Percentiles rank a stretch among this genome's conserved stretches.
phyloP scores from a whole-genome alignment of 2,888 invertebrate genomes.

The Abrostola triplasia region DNA sequence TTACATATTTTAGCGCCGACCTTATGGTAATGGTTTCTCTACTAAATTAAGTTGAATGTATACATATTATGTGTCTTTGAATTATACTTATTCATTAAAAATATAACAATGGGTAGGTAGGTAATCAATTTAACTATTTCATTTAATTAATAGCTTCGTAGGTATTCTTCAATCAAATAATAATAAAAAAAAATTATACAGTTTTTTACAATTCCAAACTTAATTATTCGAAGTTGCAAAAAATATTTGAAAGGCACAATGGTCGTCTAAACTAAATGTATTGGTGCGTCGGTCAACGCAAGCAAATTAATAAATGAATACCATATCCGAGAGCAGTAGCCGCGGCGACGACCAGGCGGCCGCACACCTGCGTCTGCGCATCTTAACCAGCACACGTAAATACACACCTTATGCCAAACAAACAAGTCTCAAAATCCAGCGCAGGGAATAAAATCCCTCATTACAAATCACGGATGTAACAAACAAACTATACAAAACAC shows the following conservation, averaged over 20 bases:
- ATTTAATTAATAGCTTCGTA: background rate
- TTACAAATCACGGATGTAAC: slow-evolving; percentile 87
- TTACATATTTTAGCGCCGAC: slow-evolving; percentile 22
- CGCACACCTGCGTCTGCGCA: slow-evolving; percentile 86
- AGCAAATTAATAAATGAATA: slow-evolving; percentile 87
- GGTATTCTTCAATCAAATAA: background rate
- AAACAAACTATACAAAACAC: slow-evolving; percentile 86
- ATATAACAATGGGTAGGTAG: no score
- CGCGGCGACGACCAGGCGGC: slow-evolving; percentile 85
- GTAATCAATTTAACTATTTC: background rate
- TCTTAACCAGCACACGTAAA: slow-evolving; percentile 64
- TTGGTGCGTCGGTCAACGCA: slow-evolving; percentile 77
- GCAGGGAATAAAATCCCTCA: slow-evolving; percentile 68
- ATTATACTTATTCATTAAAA: no score
- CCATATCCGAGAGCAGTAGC: slow-evolving; percentile 85
- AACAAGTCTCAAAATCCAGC: slow-evolving; percentile 44
- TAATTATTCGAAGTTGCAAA: slow-evolving; percentile 24
- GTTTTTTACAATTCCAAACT: slow-evolving; percentile 13
- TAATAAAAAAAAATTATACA: background rate
- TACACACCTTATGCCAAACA: slow-evolving; percentile 36
- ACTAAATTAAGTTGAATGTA: no score
- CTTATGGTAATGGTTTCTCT: background rate
- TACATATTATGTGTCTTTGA: no score
- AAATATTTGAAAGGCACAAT: slow-evolving; percentile 38
- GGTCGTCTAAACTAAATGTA: slow-evolving; percentile 63